Percentiles rank a stretch among this genome's conserved stretches.
Evolutionary conservation across 2,113 vertebrate genomes (phyloP).

Genomic region (Phaethornis superciliosus): DNA sequence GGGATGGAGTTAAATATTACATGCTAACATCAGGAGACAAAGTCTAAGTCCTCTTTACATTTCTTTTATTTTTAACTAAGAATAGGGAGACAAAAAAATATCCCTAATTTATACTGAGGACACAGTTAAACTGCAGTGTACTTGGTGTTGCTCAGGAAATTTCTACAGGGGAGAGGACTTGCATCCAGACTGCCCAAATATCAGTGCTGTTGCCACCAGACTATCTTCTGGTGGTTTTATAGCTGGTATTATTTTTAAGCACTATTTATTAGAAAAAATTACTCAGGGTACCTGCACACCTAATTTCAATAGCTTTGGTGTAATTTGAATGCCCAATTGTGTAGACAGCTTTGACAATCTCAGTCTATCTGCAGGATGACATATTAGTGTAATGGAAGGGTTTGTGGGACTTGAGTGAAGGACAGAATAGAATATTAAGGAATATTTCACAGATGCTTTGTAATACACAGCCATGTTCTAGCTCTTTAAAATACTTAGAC

Average conservation of each 20-base stretch:
- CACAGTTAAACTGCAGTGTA: not conserved
- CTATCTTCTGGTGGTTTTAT: not conserved
- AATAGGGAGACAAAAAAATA: not conserved
- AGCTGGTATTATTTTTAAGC: not conserved
- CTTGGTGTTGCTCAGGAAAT: not conserved
- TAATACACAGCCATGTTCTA: not conserved
- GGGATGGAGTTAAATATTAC: not conserved
- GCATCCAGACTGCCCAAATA: not conserved
- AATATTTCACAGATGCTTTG: not conserved
- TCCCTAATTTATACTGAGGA: rapidly evolving
- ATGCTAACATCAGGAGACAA: not conserved
- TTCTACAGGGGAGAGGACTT: not conserved
- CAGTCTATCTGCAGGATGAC: not conserved
- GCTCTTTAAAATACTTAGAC: not conserved
- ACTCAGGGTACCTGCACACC: not conserved
- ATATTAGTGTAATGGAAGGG: not conserved
- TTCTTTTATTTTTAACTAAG: not conserved
- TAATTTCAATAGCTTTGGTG: not conserved
- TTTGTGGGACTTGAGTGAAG: not conserved
- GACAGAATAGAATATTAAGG: not conserved
- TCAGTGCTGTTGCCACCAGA: not conserved
- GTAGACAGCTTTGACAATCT: not conserved
- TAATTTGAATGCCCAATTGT: not conserved
- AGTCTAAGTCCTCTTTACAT: not conserved
- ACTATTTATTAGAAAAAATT: not conserved